phyloP scores from a whole-genome alignment of 2,113 vertebrate species.

The Bos indicus region DNA sequence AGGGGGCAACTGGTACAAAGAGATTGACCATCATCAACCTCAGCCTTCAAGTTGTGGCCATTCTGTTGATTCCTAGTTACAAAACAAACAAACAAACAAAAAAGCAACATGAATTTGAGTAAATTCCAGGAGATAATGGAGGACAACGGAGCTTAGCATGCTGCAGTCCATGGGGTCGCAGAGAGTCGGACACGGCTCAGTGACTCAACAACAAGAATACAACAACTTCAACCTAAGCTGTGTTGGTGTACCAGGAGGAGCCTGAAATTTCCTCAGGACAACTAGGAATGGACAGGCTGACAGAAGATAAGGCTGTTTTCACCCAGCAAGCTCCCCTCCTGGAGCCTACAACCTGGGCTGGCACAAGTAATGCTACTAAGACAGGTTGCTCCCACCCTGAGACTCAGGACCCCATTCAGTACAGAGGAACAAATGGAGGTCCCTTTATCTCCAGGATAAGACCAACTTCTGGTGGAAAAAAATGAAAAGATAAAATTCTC shows the following conservation, averaged over 20 bases:
- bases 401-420: background rate
- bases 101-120: too few species aligned
- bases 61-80: background rate
- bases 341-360: background rate
- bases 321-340: background rate
- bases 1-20: fast-evolving
- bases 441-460: background rate
- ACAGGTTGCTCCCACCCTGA: fast-evolving
- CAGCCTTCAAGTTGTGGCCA: fast-evolving
- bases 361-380: background rate
- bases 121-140: too few species aligned
- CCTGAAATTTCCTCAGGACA: background rate
- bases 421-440: background rate
- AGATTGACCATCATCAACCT: fast-evolving
- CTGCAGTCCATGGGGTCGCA: too few species aligned
- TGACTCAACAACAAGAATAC: too few species aligned
- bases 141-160: too few species aligned
- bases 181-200: too few species aligned
- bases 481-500: background rate
- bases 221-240: background rate
- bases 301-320: background rate
- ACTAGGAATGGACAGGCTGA: background rate
- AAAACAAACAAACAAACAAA: too few species aligned
- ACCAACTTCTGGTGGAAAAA: background rate
- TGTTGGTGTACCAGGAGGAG: fast-evolving